These are phyloP conservation scores for Crossaster papposus DNA, from an alignment of 53 echinoderm and acorn worm genomes.

Conservation along the genomic window DNA sequence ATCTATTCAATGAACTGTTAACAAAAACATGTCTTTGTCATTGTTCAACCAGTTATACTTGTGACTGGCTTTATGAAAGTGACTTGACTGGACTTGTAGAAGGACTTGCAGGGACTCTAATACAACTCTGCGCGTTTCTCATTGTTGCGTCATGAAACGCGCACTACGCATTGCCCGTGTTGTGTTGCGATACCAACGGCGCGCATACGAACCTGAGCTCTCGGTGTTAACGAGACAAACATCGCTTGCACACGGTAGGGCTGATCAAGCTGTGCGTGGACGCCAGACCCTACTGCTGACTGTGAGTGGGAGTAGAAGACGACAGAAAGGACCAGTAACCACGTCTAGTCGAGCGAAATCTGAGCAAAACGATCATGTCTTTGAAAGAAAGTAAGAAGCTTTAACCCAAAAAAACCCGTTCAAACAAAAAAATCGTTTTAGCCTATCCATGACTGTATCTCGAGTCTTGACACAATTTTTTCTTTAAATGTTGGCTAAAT, in stretches of 20 bases:
- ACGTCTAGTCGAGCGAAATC: not conserved
- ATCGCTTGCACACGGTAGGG: not conserved
- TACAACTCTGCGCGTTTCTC: no score
- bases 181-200: slow-evolving; percentile 3
- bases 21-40: no score
- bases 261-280: not conserved
- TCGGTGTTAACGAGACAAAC: not conserved
- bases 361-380: not conserved
- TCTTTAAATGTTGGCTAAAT: not conserved
- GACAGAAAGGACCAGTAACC: not conserved
- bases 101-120: no score
- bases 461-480: not conserved
- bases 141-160: not conserved
- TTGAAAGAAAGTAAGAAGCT: not conserved
- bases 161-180: not conserved
- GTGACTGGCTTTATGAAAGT: no score
- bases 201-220: not conserved
- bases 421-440: not conserved
- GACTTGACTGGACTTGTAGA: no score
- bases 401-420: not conserved
- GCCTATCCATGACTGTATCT: not conserved
- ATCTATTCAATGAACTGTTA: no score
- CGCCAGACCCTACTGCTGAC: not conserved
- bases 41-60: no score
- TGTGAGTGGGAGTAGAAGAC: not conserved